These are phyloP conservation scores for Pteronotus mesoamericanus DNA, from an alignment of 2,797 vertebrate species.

Conservation along the genomic window DNA sequence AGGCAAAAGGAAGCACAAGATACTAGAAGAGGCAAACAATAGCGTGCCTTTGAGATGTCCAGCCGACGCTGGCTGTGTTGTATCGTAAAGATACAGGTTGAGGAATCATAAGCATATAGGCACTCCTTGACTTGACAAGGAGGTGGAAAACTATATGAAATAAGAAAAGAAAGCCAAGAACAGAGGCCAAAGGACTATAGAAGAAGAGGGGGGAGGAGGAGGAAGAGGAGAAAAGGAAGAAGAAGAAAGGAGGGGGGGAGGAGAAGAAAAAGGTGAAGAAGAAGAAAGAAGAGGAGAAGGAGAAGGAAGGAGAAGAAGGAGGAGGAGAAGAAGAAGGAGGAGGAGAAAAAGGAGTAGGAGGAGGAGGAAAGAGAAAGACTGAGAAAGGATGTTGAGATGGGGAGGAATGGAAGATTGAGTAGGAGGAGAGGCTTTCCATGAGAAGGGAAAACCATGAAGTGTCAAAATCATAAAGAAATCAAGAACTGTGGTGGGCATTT, in stretches of 20 bases:
- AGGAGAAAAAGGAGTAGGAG: neutral
- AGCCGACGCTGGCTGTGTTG: neutral
- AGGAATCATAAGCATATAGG: neutral
- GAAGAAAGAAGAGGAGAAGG: neutral
- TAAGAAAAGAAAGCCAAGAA: neutral
- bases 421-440: neutral
- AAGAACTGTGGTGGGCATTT: neutral
- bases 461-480: neutral
- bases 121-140: neutral
- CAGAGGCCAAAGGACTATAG: neutral
- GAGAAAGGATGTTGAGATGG: neutral
- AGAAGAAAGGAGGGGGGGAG: neutral
- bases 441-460: neutral
- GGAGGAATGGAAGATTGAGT: neutral
- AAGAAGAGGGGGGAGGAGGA: neutral
- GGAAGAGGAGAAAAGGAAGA: neutral
- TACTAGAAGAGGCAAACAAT: no score
- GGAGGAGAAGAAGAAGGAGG: neutral
- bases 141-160: neutral
- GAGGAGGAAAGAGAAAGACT: neutral
- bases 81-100: neutral
- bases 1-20: neutral
- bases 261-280: no score
- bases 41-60: neutral
- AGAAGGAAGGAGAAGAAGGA: neutral